Evolutionary conservation across 2,888 invertebrate genomes (phyloP), one percentile per base, ranked within the genome.

Genomic region (Ennomos fuscantarius): DNA sequence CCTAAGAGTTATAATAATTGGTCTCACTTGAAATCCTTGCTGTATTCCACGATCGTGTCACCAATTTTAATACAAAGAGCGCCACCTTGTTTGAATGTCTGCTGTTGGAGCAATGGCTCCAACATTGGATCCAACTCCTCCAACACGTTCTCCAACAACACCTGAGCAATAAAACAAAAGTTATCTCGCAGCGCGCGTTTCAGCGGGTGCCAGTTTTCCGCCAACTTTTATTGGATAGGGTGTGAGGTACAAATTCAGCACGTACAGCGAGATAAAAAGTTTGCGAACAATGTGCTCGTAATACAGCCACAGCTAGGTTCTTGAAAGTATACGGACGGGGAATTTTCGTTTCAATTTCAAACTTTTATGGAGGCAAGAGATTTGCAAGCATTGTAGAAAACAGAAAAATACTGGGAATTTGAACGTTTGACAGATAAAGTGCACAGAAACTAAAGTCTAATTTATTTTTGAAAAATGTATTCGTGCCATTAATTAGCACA

Each of bases 101-200:
- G 97, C 76, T 97, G 97, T 49, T 96, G 93, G n/a, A 99, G 93
- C 43, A 99, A 92, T 0, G 98, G 97, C 75, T 98, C 98, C 51
- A 99, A 87, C 76, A 97, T 94, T 0, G 98, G 97, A 86, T 99
- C 99, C 59, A 99, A 83, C 75, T 98, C 97, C 84, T 99, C 98
- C 0, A 95, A 95, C 12, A 99, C 95, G 79, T 98, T 98, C 87
- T 99, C 99, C 62, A 99, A 84, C 36, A 99, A 89, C 3, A 98
- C 94, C 93, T 95, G 49, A 32, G 67, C 36, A 63, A 62, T 58
- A 44, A 56, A 58, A 55, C 52, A 55, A 55, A 58, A 64, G 51
- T 60, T 55, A 45, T 47, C 32, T 44, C 45, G 9, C 46, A 45
- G 31, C 42, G 37, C 46, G 48, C 47, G 43, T 37, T 51, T 42